Percentiles rank a stretch among this genome's conserved stretches.
Evolutionary conservation across 2,113 vertebrate species (phyloP).

Genomic region (Ophthalmolycus amberensis): DNA sequence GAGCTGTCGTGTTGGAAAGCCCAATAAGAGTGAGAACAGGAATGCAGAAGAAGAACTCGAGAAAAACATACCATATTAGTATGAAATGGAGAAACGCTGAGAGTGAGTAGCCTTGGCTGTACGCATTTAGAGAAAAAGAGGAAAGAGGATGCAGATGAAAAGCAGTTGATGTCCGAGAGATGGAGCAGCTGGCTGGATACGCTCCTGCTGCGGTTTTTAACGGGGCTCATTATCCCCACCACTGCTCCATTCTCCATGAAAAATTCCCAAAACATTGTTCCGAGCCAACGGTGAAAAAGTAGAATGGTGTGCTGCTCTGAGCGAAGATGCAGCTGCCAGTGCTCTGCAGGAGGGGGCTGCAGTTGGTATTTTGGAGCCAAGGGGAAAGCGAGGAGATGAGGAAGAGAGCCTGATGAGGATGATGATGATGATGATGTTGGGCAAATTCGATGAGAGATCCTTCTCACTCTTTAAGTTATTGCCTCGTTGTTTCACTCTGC

Average conservation of each 20-base stretch:
- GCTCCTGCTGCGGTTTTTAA: conserved; percentile 73
- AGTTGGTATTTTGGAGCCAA: conserved; percentile 44
- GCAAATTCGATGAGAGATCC: conserved; percentile 59
- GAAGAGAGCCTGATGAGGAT: conserved; percentile 59
- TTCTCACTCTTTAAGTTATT: conserved; percentile 34
- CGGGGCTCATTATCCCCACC: conserved; percentile 68
- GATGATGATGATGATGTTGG: conserved; percentile 57
- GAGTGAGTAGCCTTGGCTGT: neutral
- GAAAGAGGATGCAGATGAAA: conserved; percentile 33
- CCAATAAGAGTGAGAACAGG: conserved; percentile 22
- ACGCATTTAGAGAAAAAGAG: neutral
- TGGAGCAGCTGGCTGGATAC: conserved; percentile 51
- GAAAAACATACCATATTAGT: neutral
- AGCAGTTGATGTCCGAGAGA: conserved; percentile 51
- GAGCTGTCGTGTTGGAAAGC: conserved; percentile 29
- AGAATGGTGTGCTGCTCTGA: conserved; percentile 49
- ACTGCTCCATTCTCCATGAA: conserved; percentile 52
- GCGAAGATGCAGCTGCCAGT: conserved; percentile 68
- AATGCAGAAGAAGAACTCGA: conserved; percentile 19
- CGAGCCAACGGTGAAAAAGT: conserved; percentile 70
- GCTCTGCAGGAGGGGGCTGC: conserved; percentile 57
- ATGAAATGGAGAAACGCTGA: conserved; percentile 6
- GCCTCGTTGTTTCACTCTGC: conserved; percentile 33
- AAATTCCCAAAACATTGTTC: conserved; percentile 63
- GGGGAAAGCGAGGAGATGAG: conserved; percentile 25